Conservation (phyloP, 2,113 vertebrate genomes). For the Lagenorhynchus albirostris region DNA sequence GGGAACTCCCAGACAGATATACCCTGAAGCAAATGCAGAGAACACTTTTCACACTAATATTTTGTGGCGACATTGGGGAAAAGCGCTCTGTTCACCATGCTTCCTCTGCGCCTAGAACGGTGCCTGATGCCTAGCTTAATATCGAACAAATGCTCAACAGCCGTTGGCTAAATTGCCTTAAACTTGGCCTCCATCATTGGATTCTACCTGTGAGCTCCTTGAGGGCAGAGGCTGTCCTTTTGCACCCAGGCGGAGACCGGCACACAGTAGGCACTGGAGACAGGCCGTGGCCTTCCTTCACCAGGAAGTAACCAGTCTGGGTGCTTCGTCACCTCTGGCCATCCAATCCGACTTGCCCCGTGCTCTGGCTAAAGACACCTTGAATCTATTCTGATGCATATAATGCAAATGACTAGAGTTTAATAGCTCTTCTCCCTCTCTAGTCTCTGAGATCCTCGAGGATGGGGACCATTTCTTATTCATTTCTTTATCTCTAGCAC, state of each 20-base stretch:
- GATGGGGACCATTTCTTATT: background rate
- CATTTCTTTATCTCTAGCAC: conserved; percentile 8
- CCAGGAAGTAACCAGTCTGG: background rate
- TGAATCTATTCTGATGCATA: background rate
- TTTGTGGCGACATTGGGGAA: background rate
- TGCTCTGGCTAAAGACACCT: background rate
- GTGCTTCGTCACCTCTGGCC: background rate
- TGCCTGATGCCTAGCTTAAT: background rate
- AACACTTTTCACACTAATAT: background rate
- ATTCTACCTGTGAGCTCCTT: background rate
- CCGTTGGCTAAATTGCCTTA: background rate
- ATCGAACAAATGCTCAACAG: background rate
- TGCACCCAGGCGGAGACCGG: background rate
- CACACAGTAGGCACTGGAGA: background rate
- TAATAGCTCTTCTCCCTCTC: background rate
- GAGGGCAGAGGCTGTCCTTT: background rate
- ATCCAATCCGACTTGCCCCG: background rate
- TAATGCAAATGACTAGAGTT: background rate
- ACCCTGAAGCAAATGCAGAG: background rate
- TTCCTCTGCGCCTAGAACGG: background rate
- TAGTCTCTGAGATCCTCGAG: background rate
- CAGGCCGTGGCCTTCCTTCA: background rate
- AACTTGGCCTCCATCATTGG: background rate
- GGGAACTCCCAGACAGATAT: background rate
- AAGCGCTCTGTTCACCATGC: background rate